Conservation (phyloP, 2,888 invertebrate genomes). For the Macrosoma leucophasiata region DNA sequence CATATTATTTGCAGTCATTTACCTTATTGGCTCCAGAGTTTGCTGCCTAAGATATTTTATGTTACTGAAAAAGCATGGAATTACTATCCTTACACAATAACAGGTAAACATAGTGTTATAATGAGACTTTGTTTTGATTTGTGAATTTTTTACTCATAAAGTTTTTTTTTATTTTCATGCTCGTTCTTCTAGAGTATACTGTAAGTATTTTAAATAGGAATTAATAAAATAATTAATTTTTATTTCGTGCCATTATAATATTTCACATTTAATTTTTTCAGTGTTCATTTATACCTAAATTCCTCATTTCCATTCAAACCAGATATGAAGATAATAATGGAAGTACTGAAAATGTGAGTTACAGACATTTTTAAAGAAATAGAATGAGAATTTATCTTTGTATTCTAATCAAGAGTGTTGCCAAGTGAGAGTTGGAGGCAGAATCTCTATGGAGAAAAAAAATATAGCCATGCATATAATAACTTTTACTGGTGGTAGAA, state of each 20-base stretch:
- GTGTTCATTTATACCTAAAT: slow-evolving; percentile 94
- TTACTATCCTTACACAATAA: slow-evolving; percentile 93
- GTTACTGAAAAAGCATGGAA: slow-evolving; percentile 97
- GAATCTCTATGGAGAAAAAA: too few species aligned
- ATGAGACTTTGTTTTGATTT: slow-evolving; percentile 6
- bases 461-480: too few species aligned
- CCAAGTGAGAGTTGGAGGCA: too few species aligned
- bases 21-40: slow-evolving; percentile 91
- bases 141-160: slow-evolving; percentile 8
- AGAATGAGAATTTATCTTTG: too few species aligned
- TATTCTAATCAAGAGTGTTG: too few species aligned
- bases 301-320: slow-evolving; percentile 89
- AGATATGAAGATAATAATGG: slow-evolving; percentile 94
- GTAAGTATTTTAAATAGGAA: slow-evolving; percentile 67
- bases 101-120: slow-evolving; percentile 71
- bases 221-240: slow-evolving; percentile 4
- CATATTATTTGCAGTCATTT: slow-evolving; percentile 83
- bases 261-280: slow-evolving; percentile 72
- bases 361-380: too few species aligned
- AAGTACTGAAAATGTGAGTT: slow-evolving; percentile 88
- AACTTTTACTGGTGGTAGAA: too few species aligned
- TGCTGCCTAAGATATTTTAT: slow-evolving; percentile 93
- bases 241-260: neutral
- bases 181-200: slow-evolving; percentile 77
- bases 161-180: slow-evolving; percentile 45